Base-by-base conservation (phyloP, 2,113 vertebrate genomes). In the Pionites leucogaster region DNA sequence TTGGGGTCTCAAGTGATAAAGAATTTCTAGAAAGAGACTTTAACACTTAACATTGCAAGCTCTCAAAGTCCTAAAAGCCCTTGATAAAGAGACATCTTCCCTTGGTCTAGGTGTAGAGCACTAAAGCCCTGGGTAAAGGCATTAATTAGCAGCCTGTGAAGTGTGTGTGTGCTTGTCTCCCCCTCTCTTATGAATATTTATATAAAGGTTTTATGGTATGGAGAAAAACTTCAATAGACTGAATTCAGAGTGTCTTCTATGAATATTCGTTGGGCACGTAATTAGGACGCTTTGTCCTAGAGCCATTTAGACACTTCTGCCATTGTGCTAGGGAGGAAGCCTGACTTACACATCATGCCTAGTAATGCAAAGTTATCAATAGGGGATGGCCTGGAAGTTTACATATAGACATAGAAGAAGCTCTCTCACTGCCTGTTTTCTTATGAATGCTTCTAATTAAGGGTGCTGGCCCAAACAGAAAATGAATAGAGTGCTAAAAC, bases 61-160 rank as follows among this genome's bases (percentile, higher is more conserved):
- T 68, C 55, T 41, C 5, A 68, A 88, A 31, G 63, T 64, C 33
- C 44, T 88, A 41, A 74, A 90, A 82, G 29, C 17, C 35, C 20
- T 77, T 67, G 25, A 71, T 29, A 78, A 86, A 78, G 28, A 67
- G 47, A 60, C 25, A 80, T 22, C 42, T 71, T 57, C 27, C 76
- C 60, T 78, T 27, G 24, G 29, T 89, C 76, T 79, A 92, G 69
- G 52, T 84, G 33, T 5, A 69, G 16, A 76, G 83, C 52, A 71
- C 29, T 75, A 91, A 91, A 94, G 70, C 29, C 16, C 14, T n/a
- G 72, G 39, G 44, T 82, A 78, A 88, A 75, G 46, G 52, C 77
- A 91, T 79, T 92, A 92, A 95, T 91, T 91, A 95, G 65, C 39
- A 94, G 76, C 29, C 68, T 84, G 46, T 76, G 67, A 91, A 90